A percentile compares a stretch with the other conserved stretches of the same genome.
phyloP scores from a whole-genome alignment of 2,888 invertebrate genomes.

The Acanthosepion esculentum region DNA sequence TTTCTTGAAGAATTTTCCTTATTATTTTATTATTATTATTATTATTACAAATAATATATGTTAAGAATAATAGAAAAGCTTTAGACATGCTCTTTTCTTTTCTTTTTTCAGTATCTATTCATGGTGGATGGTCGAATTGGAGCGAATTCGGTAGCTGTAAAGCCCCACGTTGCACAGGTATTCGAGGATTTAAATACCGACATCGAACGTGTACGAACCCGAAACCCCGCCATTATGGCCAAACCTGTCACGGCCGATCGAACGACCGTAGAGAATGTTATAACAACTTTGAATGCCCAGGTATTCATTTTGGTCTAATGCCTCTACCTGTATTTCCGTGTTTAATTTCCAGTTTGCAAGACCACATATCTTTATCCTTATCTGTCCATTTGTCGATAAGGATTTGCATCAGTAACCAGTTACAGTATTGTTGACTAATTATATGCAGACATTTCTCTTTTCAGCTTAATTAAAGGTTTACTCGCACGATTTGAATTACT shows the following conservation, averaged over 20 bases:
- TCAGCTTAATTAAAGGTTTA: no score
- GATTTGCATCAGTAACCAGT: no score
- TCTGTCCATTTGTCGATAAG: no score
- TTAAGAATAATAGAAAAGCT: no score
- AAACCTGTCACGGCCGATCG: slow-evolving; percentile 62
- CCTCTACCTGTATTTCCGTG: neutral
- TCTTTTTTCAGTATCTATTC: slow-evolving; percentile 50
- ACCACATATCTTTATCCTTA: no score
- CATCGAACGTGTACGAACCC: slow-evolving; percentile 70
- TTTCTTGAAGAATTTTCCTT: no score
- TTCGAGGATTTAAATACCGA: slow-evolving; percentile 61
- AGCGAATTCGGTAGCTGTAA: slow-evolving; percentile 66
- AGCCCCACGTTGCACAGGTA: slow-evolving; percentile 61
- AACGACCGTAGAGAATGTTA: slow-evolving; percentile 63
- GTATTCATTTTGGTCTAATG: slow-evolving; percentile 51
- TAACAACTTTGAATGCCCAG: slow-evolving; percentile 66
- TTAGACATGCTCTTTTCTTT: neutral
- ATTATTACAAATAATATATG: no score
- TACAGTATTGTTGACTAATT: no score
- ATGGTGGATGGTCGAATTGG: slow-evolving; percentile 71
- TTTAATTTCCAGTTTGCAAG: no score
- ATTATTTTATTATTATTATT: no score
- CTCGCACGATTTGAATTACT: no score
- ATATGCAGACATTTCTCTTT: no score
- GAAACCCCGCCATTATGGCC: slow-evolving; percentile 65